Evolutionary conservation across 2,797 vertebrate species (phyloP).

Genomic region (Botia almorhae): DNA sequence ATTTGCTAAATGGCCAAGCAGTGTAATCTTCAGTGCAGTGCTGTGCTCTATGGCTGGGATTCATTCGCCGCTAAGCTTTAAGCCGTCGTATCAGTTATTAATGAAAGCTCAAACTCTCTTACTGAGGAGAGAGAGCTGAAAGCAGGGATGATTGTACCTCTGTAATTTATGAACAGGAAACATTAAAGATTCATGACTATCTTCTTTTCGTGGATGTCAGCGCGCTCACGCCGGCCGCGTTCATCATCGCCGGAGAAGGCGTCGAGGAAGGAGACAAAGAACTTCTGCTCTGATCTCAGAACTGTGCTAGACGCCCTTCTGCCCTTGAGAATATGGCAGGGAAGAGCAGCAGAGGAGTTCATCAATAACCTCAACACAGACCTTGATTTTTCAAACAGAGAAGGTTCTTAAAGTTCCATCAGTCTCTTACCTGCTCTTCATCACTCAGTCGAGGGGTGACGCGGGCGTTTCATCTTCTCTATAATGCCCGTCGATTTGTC

Average conservation of each 20-base stretch:
- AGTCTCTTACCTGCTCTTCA: conserved; percentile 34
- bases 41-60: not conserved
- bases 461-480: conserved; percentile 46
- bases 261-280: conserved; percentile 32
- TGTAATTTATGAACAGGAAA: conserved; percentile 74
- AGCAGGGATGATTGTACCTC: conserved; percentile 62
- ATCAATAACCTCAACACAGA: conserved; percentile 55
- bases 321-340: conserved; percentile 55
- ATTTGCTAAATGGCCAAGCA: conserved; percentile 23
- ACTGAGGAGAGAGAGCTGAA: conserved; percentile 47
- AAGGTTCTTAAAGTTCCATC: conserved; percentile 46
- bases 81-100: conserved; percentile 55
- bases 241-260: conserved; percentile 64
- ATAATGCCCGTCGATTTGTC: conserved; percentile 39
- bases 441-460: conserved; percentile 44
- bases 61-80: conserved; percentile 50
- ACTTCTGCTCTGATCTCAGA: conserved; percentile 30
- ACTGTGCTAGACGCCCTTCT: conserved; percentile 2
- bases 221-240: conserved; percentile 60
- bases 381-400: conserved; percentile 40
- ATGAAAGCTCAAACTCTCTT: conserved; percentile 51
- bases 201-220: conserved; percentile 64
- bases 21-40: conserved; percentile 19
- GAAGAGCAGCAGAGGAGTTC: conserved; percentile 47
- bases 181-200: conserved; percentile 74